Conservation (phyloP, 2,888 invertebrate species). For the Pammene fasciana region DNA sequence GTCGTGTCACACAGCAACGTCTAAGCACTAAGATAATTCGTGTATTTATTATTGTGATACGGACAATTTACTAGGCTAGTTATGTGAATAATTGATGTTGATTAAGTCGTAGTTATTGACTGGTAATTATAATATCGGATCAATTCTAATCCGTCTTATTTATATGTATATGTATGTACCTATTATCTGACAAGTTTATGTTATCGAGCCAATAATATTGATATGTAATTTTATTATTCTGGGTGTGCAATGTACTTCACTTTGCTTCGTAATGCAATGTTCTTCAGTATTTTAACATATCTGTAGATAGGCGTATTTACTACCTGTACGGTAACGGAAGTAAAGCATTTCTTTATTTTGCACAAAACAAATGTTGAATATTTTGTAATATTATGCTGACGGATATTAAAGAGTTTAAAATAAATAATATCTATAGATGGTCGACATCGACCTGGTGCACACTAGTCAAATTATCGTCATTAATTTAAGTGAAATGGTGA, state of each 20-base stretch:
- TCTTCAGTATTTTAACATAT: slow-evolving; percentile 17
- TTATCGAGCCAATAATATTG: slow-evolving; percentile 26
- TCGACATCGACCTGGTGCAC: background rate
- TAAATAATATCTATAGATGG: too few species aligned
- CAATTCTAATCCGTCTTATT: slow-evolving; percentile 40
- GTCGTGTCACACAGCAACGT: slow-evolving; percentile 90
- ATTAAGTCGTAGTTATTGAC: slow-evolving; percentile 59
- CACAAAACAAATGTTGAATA: background rate
- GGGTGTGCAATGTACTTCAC: too few species aligned
- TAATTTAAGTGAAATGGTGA: background rate
- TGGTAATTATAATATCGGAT: slow-evolving; percentile 48
- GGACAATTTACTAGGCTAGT: slow-evolving; percentile 55
- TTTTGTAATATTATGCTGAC: background rate
- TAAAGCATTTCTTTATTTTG: background rate
- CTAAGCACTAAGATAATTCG: slow-evolving; percentile 56
- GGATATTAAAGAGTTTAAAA: too few species aligned
- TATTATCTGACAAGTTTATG: slow-evolving; percentile 26
- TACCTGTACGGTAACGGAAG: background rate
- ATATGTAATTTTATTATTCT: background rate
- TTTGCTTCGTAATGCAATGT: background rate
- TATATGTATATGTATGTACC: slow-evolving; percentile 25
- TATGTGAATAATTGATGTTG: slow-evolving; percentile 68
- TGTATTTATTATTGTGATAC: slow-evolving; percentile 60
- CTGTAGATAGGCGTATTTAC: slow-evolving; percentile 1
- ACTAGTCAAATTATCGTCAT: too few species aligned